A percentile compares a stretch with the other conserved stretches of the same genome.
phyloP scores from a whole-genome alignment of 1,140 invertebrate species.

The Maconellicoccus hirsutus region DNA sequence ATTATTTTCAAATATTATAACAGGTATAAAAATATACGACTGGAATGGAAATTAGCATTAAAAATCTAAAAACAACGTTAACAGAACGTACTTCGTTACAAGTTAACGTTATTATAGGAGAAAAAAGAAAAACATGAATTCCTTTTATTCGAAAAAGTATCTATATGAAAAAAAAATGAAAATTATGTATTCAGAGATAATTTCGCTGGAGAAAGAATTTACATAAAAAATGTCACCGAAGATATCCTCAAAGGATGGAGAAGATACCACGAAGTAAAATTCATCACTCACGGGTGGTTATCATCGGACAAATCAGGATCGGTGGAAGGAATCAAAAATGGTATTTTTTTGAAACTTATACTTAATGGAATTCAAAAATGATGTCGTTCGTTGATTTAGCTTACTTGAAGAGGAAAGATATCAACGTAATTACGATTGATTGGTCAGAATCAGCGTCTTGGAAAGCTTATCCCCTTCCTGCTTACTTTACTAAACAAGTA shows the following conservation, averaged over 20 bases:
- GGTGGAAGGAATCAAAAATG: constrained; percentile 7
- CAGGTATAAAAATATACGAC: not conserved
- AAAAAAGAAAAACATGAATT: no score
- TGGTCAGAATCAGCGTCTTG: constrained; percentile 40
- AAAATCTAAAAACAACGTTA: no score
- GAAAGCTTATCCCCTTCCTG: constrained; percentile 34
- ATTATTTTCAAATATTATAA: constrained; percentile 8
- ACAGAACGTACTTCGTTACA: no score
- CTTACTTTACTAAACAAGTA: constrained; percentile 30
- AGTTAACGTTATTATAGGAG: no score
- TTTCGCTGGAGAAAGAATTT: not conserved
- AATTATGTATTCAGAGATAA: not conserved
- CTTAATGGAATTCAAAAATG: no score
- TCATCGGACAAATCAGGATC: not conserved
- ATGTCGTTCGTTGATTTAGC: constrained; percentile 33
- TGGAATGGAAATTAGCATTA: no score
- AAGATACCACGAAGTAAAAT: not conserved
- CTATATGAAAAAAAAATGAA: no score
- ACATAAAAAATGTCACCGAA: not conserved
- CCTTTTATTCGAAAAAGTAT: no score
- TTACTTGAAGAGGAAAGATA: constrained; percentile 42
- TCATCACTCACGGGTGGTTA: constrained; percentile 12
- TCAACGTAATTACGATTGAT: constrained; percentile 50
- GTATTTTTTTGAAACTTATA: no score
- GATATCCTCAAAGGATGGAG: not conserved